Evolutionary conservation across 2,888 invertebrate genomes (phyloP), one percentile per base, ranked within the genome.

Genomic region (Lissocephala sabroskyi): DNA sequence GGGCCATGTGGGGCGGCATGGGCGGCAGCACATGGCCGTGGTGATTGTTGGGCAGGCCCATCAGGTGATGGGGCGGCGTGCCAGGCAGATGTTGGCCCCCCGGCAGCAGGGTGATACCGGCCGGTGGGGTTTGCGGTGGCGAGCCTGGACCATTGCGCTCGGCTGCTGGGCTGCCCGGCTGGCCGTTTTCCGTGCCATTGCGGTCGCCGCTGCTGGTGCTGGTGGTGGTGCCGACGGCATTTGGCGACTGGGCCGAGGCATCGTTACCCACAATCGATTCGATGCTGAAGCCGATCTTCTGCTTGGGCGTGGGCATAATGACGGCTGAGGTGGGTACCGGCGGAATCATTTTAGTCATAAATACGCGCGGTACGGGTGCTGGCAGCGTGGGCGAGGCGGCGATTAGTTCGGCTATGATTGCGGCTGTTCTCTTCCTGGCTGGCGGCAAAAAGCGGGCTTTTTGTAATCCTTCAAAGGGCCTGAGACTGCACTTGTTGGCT

Each of bases 281-380:
- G 86, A 96, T 96, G 82, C 94, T 95, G 85, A 96, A 96, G 84
- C 95, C 96, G 85, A 96, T 94, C 87, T 95, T 96, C 79, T 96
- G 95, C 87, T 95, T 95, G 81, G 94, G 92, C 73, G 84, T 85
- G 83, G 94, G 93, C 89, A 95, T 92, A 87, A 94, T 92, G 86
- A 93, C 92, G 86, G 94, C 92, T 87, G 94, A 93, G 85, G 94
- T 94, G 88, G 94, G 94, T 89, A 94, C 93, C 89, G 95, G 91
- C 89, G 95, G 95, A 95, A 95, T 95, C 95, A 95, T 95, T 78
- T 84, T 85, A 84, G 84, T 84, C 84, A 84, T 84, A 79, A 80
- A 84, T 80, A 77, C 71, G 75, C 75, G 76, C 67, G 62, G 62
- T 62, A 45, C 33, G 57, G 41, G 33, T 23, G 32, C 11, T 35